Evolutionary conservation across 37 sponge, comb jelly and placozoan species (phyloP).

Genomic region (Geodia barretti): DNA sequence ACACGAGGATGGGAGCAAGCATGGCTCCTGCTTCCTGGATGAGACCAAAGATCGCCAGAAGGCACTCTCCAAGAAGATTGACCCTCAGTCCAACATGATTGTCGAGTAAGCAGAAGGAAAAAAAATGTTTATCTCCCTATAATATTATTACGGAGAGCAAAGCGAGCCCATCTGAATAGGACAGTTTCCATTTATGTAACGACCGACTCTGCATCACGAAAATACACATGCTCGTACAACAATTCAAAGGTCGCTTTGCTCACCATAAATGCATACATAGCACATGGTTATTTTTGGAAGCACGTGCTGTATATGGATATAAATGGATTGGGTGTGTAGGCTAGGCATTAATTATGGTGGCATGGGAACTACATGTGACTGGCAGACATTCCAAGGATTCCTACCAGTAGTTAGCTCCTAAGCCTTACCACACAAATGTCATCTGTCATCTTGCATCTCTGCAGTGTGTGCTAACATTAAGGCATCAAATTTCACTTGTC

Average conservation of each 20-base stretch:
- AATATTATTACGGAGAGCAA: too few relatives aligned
- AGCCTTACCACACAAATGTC: too few relatives aligned
- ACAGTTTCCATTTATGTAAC: too few relatives aligned
- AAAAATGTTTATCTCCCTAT: too few relatives aligned
- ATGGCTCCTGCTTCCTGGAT: constrained; percentile 46
- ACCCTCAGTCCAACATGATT: constrained; percentile 20
- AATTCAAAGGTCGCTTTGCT: too few relatives aligned
- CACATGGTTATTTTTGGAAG: neutral
- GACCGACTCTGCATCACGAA: too few relatives aligned
- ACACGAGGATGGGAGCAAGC: constrained; percentile 39
- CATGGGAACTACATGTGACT: neutral
- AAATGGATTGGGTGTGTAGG: neutral
- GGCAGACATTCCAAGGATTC: too few relatives aligned
- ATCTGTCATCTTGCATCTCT: neutral
- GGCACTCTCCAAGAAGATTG: constrained; percentile 47
- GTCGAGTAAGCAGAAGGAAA: constrained; percentile 52
- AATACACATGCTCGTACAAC: too few relatives aligned
- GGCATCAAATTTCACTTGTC: neutral
- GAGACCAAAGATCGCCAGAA: constrained; percentile 40
- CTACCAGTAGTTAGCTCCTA: too few relatives aligned
- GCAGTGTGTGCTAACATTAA: neutral
- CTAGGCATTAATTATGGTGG: neutral
- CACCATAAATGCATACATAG: too few relatives aligned
- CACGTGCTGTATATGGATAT: neutral
- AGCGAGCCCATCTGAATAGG: too few relatives aligned